These are phyloP conservation scores for Sarcophilus harrisii DNA, from an alignment of 2,797 vertebrate genomes.

Conservation along the genomic window DNA sequence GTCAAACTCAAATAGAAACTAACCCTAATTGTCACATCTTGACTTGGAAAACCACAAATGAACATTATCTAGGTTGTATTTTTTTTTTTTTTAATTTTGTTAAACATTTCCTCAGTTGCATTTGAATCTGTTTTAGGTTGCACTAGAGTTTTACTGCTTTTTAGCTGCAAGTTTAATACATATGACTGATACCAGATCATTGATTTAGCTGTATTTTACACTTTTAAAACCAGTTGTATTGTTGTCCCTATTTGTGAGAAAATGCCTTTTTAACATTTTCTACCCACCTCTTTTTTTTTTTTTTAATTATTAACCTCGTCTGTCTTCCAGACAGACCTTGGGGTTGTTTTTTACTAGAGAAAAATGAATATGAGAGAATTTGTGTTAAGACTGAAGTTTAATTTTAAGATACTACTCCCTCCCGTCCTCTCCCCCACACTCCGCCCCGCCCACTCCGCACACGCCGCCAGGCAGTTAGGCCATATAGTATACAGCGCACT, in stretches of 20 bases:
- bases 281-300: neutral
- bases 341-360: neutral
- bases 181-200: neutral
- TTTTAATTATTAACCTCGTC: neutral
- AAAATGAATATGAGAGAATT: neutral
- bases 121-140: neutral
- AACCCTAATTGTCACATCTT: neutral
- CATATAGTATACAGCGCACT: neutral
- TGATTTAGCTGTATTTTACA: neutral
- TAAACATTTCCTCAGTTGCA: neutral
- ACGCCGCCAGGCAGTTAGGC: neutral
- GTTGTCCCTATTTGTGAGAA: neutral
- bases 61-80: neutral
- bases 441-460: no score
- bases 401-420: neutral
- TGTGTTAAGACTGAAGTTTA: neutral
- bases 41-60: neutral
- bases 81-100: neutral
- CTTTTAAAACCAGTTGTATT: neutral
- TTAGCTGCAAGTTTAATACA: neutral
- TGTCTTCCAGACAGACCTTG: neutral
- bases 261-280: neutral
- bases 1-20: neutral
- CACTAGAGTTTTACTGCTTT: neutral
- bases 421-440: no score